Evolutionary conservation across 2,113 vertebrate genomes (phyloP).

Genomic region (Megaceryle torquata): DNA sequence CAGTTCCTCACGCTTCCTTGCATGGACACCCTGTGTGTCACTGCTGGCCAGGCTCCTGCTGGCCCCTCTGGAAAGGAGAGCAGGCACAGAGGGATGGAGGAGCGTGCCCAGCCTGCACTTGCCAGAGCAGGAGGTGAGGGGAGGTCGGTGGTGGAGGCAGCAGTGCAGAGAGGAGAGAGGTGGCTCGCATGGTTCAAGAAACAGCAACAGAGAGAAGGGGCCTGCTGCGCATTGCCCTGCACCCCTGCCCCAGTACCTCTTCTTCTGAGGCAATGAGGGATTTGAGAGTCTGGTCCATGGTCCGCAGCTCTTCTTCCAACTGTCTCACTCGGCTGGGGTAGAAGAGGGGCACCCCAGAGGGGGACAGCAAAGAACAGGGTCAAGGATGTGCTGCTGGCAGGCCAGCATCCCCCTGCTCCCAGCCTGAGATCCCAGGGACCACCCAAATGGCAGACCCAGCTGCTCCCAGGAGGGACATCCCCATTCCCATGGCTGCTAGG

Average conservation of each 20-base stretch:
- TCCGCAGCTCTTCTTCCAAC: slow-evolving; percentile 91
- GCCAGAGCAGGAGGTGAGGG: accelerated
- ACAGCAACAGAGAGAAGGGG: slow-evolving; percentile 33
- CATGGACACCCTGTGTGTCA: too few relatives aligned
- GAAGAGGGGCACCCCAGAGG: slow-evolving; percentile 39
- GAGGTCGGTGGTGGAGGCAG: background rate
- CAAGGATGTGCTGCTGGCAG: background rate
- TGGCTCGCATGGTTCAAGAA: background rate
- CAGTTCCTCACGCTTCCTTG: too few relatives aligned
- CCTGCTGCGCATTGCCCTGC: background rate
- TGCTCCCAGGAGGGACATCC: background rate
- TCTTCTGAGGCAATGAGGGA: slow-evolving; percentile 95
- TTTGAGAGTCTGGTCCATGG: slow-evolving; percentile 97
- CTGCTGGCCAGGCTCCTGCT: too few relatives aligned
- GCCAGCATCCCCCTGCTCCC: background rate
- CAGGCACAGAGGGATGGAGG: background rate
- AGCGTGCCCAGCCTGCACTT: background rate
- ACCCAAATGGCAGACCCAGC: background rate
- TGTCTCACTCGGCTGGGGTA: slow-evolving; percentile 86
- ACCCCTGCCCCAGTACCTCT: slow-evolving; percentile 85
- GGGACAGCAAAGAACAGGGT: slow-evolving; percentile 43
- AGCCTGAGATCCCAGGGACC: background rate
- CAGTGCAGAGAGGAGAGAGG: slow-evolving; percentile 27
- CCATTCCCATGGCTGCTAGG: accelerated
- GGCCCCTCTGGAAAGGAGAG: background rate